These are phyloP conservation scores for Mus caroli DNA, from an alignment of 2,797 vertebrate species.

Conservation along the genomic window DNA sequence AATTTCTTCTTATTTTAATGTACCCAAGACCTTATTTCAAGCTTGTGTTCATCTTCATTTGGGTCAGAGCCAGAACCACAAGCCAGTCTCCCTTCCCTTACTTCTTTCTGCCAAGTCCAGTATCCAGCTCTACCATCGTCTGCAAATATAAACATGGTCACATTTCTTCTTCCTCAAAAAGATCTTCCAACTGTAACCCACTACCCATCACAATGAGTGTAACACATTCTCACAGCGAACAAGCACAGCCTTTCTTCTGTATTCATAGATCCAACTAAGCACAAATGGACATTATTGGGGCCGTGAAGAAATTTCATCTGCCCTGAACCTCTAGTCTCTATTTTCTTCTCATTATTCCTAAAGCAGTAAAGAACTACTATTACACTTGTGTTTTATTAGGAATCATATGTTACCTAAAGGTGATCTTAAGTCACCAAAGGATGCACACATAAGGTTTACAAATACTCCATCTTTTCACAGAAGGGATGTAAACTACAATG, in stretches of 20 bases:
- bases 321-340: not conserved
- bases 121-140: not conserved
- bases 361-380: not conserved
- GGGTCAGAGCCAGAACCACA: not conserved
- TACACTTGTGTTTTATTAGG: not conserved
- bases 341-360: not conserved
- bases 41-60: not conserved
- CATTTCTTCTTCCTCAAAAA: not conserved
- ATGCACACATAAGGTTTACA: not conserved
- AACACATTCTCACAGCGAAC: conserved; percentile 17
- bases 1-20: not conserved
- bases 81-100: not conserved
- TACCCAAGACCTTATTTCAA: not conserved
- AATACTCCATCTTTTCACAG: not conserved
- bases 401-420: not conserved
- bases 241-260: not conserved
- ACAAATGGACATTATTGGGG: not conserved
- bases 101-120: not conserved
- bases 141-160: not conserved
- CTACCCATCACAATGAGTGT: not conserved
- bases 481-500: not conserved
- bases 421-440: no score
- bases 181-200: not conserved
- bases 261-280: not conserved
- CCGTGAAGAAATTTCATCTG: not conserved